Conservation (phyloP, 2,888 invertebrate species). For the Eristalis intricaria region DNA sequence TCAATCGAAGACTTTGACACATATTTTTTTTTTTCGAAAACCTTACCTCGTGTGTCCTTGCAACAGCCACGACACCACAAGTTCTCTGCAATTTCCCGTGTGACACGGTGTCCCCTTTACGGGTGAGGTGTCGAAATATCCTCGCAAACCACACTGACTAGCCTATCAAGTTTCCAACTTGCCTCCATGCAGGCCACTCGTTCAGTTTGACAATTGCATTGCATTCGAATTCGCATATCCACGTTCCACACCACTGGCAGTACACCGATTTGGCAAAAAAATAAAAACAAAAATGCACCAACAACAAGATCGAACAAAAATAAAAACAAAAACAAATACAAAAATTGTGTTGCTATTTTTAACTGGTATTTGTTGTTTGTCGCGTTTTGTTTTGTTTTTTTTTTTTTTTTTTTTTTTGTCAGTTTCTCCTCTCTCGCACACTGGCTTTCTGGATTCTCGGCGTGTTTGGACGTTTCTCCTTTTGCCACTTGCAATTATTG, state of each 20-base stretch:
- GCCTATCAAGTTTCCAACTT: constrained; percentile 24
- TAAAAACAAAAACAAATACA: not conserved
- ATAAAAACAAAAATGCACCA: not conserved
- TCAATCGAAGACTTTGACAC: not conserved
- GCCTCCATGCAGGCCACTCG: not conserved
- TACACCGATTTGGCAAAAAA: no score
- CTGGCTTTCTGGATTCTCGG: not conserved
- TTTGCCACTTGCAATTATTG: constrained; percentile 38
- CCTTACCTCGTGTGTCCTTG: constrained; percentile 1
- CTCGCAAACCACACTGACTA: constrained; percentile 1
- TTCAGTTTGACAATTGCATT: constrained; percentile 22
- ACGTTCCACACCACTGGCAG: not conserved
- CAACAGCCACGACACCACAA: constrained; percentile 1
- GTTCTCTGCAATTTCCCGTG: not conserved
- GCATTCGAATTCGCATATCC: not conserved
- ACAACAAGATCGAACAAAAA: not conserved
- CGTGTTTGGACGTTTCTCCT: not conserved
- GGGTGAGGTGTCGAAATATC: not conserved
- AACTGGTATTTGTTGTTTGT: constrained; percentile 36
- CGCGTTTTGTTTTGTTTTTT: constrained; percentile 23
- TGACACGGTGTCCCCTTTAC: constrained; percentile 21
- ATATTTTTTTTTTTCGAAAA: not conserved
- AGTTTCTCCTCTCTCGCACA: not conserved
- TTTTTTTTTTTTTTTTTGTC: constrained; percentile 16
- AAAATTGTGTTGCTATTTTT: constrained; percentile 55